Evolutionary conservation across 2,888 invertebrate genomes (phyloP), one percentile per base, ranked within the genome.

Genomic region (Polylopha cassiicola): DNA sequence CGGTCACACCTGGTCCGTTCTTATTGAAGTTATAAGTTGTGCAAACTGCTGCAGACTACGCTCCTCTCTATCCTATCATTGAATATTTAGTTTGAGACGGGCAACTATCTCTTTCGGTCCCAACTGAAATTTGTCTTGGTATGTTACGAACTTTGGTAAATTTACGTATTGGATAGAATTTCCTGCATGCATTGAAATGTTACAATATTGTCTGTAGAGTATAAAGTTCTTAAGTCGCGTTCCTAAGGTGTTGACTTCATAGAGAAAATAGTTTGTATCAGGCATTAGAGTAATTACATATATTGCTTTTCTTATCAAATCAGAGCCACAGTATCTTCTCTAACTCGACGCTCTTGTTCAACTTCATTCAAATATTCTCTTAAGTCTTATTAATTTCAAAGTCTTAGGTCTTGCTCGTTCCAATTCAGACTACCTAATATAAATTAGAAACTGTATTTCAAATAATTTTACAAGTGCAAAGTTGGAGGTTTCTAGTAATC

Each of bases 1-100:
- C 65, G 72, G 71, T 66, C 75, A 66, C 84, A 84, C 82, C 85
- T 84, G 84, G 70, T 56, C 70, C 70, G 54, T 54, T 67, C 69
- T 80, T 84, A 84, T 84, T 85, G 82, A 73, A 76, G 77, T 80
- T 84, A 80, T 84, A 85, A 84, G 77, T 84, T 84, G 72, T 70
- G 73, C 79, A 73, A 79, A 81, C 73, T 76, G 70, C 60, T 62
- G 53, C 57, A 51, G 53, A 48, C 54, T 44, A 43, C 55, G 55
- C 52, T 55, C 32, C 58, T 54, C 63, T 67, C 58, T 61, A 59
- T 66, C 60, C 58, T 62, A 61, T 66, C 61, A 67, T 67, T 65
- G 62, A 61, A 60, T 64, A 58, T 61, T 53, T 55, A 57, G 49
- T 55, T 55, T 47, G 49, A 44, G 50, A 52, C 58, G 36, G 30